Conservation (phyloP, 1,140 invertebrate species). For the Musca vetustissima region DNA sequence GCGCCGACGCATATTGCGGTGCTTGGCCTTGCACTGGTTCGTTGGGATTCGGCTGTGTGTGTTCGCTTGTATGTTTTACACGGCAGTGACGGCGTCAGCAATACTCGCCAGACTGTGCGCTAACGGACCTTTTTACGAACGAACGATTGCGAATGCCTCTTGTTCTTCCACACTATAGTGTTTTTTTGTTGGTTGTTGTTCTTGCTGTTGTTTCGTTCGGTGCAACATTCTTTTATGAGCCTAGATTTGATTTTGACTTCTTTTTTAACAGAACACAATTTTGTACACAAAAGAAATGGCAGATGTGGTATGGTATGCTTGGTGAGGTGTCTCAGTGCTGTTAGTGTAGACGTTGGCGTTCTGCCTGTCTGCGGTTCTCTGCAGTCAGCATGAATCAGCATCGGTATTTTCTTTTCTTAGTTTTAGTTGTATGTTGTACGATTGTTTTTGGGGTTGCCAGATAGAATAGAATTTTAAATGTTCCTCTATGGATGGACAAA, state of each 20-base stretch:
- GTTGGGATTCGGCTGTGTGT: no score
- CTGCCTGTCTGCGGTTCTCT: slow-evolving; percentile 10
- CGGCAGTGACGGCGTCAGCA: no score
- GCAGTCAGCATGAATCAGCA: neutral
- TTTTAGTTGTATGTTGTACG: slow-evolving; percentile 15
- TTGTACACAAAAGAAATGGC: no score
- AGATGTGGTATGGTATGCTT: no score
- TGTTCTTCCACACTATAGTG: no score
- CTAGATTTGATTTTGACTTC: slow-evolving; percentile 12
- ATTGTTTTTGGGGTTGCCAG: slow-evolving; percentile 5
- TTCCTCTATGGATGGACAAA: no score
- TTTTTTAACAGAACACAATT: neutral
- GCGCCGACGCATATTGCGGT: slow-evolving; percentile 18
- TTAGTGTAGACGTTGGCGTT: neutral
- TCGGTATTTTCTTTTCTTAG: neutral
- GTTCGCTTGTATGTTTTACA: no score
- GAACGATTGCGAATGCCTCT: no score
- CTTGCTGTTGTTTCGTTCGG: slow-evolving; percentile 1
- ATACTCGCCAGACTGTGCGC: slow-evolving; percentile 19
- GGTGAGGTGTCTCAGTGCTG: no score
- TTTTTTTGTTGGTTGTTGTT: no score
- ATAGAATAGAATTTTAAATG: no score
- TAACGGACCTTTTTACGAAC: slow-evolving; percentile 8
- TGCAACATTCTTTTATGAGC: slow-evolving; percentile 4
- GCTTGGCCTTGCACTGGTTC: no score